These are phyloP conservation scores for Brachypodius melanocephalos DNA, from an alignment of 2,113 vertebrate species.

Conservation along the genomic window DNA sequence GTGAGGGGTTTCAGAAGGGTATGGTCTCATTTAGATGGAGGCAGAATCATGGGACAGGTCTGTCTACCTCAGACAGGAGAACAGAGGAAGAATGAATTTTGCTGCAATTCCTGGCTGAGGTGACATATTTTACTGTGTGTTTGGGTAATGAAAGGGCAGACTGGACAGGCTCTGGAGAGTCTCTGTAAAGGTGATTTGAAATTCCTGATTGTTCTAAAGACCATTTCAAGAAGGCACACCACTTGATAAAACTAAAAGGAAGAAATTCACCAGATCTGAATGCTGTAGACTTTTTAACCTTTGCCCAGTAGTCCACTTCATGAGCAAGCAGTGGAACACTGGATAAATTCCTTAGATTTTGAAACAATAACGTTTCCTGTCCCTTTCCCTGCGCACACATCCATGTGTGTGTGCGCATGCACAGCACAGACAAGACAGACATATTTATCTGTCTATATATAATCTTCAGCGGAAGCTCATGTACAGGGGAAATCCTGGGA, in stretches of 20 bases:
- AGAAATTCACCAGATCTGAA: background rate
- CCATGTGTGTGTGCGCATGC: background rate
- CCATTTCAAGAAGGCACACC: background rate
- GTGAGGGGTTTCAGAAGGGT: background rate
- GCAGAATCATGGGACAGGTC: background rate
- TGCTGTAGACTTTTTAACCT: background rate
- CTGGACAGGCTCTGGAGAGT: background rate
- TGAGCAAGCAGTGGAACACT: background rate
- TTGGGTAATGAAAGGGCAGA: background rate
- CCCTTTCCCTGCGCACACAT: background rate
- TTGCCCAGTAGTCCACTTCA: background rate
- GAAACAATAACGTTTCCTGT: background rate
- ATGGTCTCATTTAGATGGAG: background rate
- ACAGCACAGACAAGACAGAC: background rate
- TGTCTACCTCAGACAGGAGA: background rate
- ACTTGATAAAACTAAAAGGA: background rate
- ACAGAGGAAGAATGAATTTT: background rate
- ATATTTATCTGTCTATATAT: constrained; percentile 41
- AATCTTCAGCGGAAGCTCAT: constrained; percentile 50
- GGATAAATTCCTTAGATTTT: background rate
- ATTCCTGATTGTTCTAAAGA: background rate
- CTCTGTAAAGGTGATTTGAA: background rate
- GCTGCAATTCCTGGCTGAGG: background rate
- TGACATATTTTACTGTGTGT: background rate
- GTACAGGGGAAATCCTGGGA: constrained; percentile 59